Base-by-base conservation (phyloP, 2,888 invertebrate genomes). In the Lathronympha strigana region DNA sequence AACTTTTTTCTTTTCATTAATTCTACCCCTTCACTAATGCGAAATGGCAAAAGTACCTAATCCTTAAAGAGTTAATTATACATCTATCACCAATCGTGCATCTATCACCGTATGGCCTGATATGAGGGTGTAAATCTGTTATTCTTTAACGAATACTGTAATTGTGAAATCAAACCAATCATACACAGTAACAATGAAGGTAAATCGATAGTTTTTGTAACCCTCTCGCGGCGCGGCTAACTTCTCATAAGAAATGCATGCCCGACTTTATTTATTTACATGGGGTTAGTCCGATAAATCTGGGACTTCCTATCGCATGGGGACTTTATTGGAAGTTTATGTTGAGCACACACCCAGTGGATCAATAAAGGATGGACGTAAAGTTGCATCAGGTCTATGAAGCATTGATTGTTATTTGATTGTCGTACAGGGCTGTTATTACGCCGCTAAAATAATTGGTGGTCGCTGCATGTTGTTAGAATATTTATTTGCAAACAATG, bases 301-400 rank as follows among this genome's bases (percentile, higher is more conserved):
- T 87, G 83, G 80, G 88, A 82, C 84, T 87, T 82, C 77, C 81
- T 82, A 85, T 87, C 80, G 81, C 75, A 76, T 80, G 74, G 85
- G 90, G 87, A 89, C 84, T 88, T 91, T 90, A 90, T 90, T 91
- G 88, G 90, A 85, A 90, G 87, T 87, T 87, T 89, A 89, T 88
- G 90, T 90, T 89, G 84, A 83, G 86, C 86, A 82, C 81, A 83
- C 86, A 84, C 85, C 86, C 84, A 70, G 69, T 72, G 80, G 87
- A 90, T 90, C 91, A 86, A 91, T 91, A 89, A 76, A 74, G 72
- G 73, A 69, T 67, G 78, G 79, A 81, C 80, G 80, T 80, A 79
- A 83, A 81, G 78, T 76, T 82, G 82, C 82, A 82, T 75, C 70
- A 69, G 69, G 71, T 61, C 58, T 28, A 54, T 68, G 71, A 69